phyloP scores from a whole-genome alignment of 2,888 invertebrate genomes.

The Pollenia amentaria region DNA sequence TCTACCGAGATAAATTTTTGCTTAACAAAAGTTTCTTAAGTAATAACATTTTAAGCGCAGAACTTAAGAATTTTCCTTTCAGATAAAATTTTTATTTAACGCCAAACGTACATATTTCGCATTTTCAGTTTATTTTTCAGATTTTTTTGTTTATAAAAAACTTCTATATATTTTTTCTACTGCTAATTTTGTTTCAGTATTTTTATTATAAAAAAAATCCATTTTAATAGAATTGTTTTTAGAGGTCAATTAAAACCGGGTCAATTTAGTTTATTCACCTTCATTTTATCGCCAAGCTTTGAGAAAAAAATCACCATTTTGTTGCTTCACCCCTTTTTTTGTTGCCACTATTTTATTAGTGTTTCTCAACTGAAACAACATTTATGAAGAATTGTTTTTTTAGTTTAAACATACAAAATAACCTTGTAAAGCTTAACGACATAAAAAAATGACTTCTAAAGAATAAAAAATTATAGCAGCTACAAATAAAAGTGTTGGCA shows the following conservation, averaged over 20 bases:
- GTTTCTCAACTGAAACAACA: conserved; percentile 64
- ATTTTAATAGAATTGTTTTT: conserved; percentile 69
- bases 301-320: conserved; percentile 32
- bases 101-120: too few relatives aligned
- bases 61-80: too few relatives aligned
- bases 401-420: conserved; percentile 56
- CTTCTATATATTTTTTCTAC: not conserved
- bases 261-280: conserved; percentile 84
- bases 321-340: conserved; percentile 9
- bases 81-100: too few relatives aligned
- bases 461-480: conserved; percentile 15
- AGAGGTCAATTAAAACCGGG: conserved; percentile 83
- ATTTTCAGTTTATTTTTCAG: too few relatives aligned
- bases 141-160: too few relatives aligned
- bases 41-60: too few relatives aligned
- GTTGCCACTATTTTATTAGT: not conserved
- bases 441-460: conserved; percentile 21
- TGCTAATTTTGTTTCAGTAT: not conserved
- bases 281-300: conserved; percentile 56
- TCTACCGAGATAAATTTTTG: too few relatives aligned
- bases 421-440: conserved; percentile 63
- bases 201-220: conserved; percentile 21
- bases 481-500: conserved; percentile 9
- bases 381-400: conserved; percentile 51
- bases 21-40: too few relatives aligned